Percentiles rank a stretch among this genome's conserved stretches.
Conservation (phyloP, 2,113 vertebrate genomes). For the Syngnathus floridae region DNA sequence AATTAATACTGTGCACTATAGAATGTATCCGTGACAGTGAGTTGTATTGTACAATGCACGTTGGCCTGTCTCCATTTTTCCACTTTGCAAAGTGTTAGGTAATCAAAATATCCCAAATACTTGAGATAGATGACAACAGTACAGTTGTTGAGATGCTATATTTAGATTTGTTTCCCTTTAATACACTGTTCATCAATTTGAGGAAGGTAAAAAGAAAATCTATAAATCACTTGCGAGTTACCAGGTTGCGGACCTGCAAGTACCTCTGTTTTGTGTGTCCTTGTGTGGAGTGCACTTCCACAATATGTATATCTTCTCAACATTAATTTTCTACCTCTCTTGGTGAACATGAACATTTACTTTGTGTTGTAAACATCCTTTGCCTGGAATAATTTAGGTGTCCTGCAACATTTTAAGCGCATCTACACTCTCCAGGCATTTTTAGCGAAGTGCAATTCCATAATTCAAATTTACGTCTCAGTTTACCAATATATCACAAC, state of each 20-base stretch:
- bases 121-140: background rate
- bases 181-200: background rate
- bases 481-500: background rate
- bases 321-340: background rate
- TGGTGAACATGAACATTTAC: background rate
- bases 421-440: conserved; percentile 20
- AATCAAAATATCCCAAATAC: background rate
- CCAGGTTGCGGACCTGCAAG: background rate
- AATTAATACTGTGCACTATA: background rate
- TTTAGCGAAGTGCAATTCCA: background rate
- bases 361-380: background rate
- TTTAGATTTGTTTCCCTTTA: background rate
- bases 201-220: background rate
- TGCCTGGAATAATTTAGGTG: conserved; percentile 49
- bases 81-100: background rate
- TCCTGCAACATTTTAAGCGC: conserved; percentile 40
- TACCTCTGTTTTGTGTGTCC: background rate
- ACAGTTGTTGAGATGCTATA: background rate
- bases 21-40: background rate
- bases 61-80: background rate
- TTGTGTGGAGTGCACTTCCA: background rate
- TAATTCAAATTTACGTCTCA: background rate
- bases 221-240: background rate
- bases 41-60: background rate
- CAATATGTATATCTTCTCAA: background rate